Evolutionary conservation across 2,888 invertebrate genomes (phyloP), one percentile per base, ranked within the genome.

Genomic region (Camponotus fellah): DNA sequence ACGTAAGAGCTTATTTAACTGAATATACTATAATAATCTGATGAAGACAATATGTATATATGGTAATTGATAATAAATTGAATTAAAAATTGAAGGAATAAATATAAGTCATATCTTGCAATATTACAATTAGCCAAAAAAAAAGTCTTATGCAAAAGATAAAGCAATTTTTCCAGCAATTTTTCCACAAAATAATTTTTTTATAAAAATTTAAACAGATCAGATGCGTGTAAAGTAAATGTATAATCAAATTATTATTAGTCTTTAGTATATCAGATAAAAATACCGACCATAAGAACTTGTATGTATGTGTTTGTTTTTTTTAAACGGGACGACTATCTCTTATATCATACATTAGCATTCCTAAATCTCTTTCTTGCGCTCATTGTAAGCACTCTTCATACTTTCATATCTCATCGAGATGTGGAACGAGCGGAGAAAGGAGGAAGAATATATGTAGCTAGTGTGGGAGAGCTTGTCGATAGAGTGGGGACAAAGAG

Each of bases 281-380:
- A 12, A 6, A 46, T n/a, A 12, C 9, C 32, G 17, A 21, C 53
- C 10, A 64, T 4, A 60, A 32, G n/a, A 49, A 1, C 40, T 34
- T 64, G 2, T 49, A 4, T 49, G 17, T 17, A 12, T 12, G 14
- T 49, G 1, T 21, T 72, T 60, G 9, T 10, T 17, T 91, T 85
- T 87, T 92, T 92, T 90, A 88, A 88, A 84, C 94, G 88, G 83
- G 89, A 91, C 89, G 89, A 89, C 91, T 92, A 92, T 92, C 43
- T 43, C 43, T 8, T 12, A 12, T 43, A 43, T 43, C 3, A 12
- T 12, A 43, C 12, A 3, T 3, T 40, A 34, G 4, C 17, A 46
- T 21, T 64, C 21, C 14, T 14, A 32, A 32, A 46, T n/a, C n/a
- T 9, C 26, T 75, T 32, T 64, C 32, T 46, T 49, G 1, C 43